Evolutionary conservation across 2,113 vertebrate species (phyloP).

Genomic region (Saccopteryx bilineata): DNA sequence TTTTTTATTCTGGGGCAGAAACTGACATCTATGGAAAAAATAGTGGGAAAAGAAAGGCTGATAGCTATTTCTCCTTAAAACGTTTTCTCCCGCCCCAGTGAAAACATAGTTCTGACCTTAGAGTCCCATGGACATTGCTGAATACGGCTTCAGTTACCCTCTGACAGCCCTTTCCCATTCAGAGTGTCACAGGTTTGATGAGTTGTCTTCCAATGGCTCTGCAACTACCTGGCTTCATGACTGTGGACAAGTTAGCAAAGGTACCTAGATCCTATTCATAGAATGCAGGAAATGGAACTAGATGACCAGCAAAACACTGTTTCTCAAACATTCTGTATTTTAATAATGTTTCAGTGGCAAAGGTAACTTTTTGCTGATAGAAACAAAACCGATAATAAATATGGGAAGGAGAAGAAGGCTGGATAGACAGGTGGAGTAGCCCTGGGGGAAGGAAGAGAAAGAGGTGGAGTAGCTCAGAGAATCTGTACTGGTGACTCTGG

Average conservation of each 20-base stretch:
- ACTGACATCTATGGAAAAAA: not conserved
- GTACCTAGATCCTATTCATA: not conserved
- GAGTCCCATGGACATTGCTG: not conserved
- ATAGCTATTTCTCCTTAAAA: not conserved
- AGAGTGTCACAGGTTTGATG: not conserved
- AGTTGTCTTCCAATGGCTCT: not conserved
- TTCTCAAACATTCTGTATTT: not conserved
- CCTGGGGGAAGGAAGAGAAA: not conserved
- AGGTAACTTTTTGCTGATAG: not conserved
- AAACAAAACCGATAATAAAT: not conserved
- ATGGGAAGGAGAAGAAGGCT: not conserved
- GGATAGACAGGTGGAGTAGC: not conserved
- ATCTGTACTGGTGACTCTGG: not conserved
- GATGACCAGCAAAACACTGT: not conserved
- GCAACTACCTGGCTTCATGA: not conserved
- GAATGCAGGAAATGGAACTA: not conserved
- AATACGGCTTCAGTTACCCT: not conserved
- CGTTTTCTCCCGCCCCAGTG: not conserved
- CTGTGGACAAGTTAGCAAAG: not conserved
- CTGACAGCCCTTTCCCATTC: accelerated
- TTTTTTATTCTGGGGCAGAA: conserved; percentile 29
- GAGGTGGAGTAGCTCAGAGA: no score
- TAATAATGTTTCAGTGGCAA: not conserved
- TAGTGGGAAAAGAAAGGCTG: not conserved
- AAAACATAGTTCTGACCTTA: not conserved